Evolutionary conservation across 2,797 vertebrate species (phyloP).

Genomic region (Lycodopsis pacificus): DNA sequence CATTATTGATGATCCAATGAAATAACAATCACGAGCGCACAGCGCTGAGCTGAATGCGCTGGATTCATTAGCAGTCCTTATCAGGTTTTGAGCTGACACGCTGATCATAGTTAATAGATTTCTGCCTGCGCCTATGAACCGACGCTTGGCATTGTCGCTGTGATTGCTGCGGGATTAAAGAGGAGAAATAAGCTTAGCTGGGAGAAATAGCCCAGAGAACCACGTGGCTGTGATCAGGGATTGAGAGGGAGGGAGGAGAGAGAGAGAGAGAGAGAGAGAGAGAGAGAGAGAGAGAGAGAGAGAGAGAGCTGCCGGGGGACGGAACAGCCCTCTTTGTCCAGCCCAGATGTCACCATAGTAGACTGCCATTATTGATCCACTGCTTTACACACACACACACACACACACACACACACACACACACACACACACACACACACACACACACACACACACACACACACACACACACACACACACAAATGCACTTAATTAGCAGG

Average conservation of each 20-base stretch:
- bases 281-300: constrained; percentile 54
- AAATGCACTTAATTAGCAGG: constrained; percentile 30
- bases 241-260: constrained; percentile 48
- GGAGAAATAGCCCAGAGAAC: constrained; percentile 73
- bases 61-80: constrained; percentile 66
- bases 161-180: constrained; percentile 82
- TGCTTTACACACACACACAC: constrained; percentile 45
- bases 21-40: constrained; percentile 43
- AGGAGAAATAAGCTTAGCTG: constrained; percentile 80
- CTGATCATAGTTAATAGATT: constrained; percentile 78
- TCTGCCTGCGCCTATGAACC: constrained; percentile 50
- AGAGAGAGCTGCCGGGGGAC: constrained; percentile 59
- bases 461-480: not conserved
- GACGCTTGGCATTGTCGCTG: constrained; percentile 70
- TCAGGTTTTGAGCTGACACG: constrained; percentile 59
- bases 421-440: not conserved
- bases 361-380: constrained; percentile 76
- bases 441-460: constrained; percentile 2
- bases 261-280: constrained; percentile 53
- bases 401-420: constrained; percentile 19
- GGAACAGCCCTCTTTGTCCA: constrained; percentile 74
- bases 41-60: constrained; percentile 19
- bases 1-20: constrained; percentile 69
- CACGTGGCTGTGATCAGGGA: constrained; percentile 78
- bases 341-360: constrained; percentile 80